These are phyloP conservation scores for Platalea minor DNA, from an alignment of 2,797 vertebrate species.

Conservation along the genomic window DNA sequence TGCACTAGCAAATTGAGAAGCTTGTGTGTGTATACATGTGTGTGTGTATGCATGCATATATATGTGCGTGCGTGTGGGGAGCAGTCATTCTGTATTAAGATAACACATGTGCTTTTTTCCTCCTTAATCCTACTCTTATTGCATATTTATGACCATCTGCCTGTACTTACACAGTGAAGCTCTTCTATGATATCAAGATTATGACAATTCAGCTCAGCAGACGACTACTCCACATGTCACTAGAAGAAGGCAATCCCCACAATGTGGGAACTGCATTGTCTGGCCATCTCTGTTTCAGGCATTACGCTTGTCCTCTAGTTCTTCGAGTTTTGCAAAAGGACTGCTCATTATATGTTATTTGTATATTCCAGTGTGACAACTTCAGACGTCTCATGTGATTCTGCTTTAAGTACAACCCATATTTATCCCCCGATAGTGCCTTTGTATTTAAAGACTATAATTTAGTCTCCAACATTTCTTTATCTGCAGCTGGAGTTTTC, in stretches of 20 bases:
- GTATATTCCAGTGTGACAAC: neutral
- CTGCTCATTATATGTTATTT: neutral
- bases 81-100: neutral
- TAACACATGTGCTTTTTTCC: neutral
- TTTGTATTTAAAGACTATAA: neutral
- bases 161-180: neutral
- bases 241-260: neutral
- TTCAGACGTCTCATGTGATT: neutral
- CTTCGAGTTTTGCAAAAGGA: neutral
- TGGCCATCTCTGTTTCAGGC: neutral
- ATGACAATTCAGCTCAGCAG: neutral
- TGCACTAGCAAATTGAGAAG: neutral
- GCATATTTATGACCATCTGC: neutral
- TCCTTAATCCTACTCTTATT: neutral
- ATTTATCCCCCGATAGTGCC: neutral
- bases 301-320: neutral
- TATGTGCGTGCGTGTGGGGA: neutral
- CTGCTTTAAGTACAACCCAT: neutral
- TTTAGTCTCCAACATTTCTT: neutral
- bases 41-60: accelerated
- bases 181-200: neutral
- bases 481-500: neutral
- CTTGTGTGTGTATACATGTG: accelerated
- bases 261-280: neutral
- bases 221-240: neutral